A percentile compares a stretch with the other conserved stretches of the same genome.
Evolutionary conservation across 2,888 invertebrate species (phyloP).

Genomic region (Erynnis tages): DNA sequence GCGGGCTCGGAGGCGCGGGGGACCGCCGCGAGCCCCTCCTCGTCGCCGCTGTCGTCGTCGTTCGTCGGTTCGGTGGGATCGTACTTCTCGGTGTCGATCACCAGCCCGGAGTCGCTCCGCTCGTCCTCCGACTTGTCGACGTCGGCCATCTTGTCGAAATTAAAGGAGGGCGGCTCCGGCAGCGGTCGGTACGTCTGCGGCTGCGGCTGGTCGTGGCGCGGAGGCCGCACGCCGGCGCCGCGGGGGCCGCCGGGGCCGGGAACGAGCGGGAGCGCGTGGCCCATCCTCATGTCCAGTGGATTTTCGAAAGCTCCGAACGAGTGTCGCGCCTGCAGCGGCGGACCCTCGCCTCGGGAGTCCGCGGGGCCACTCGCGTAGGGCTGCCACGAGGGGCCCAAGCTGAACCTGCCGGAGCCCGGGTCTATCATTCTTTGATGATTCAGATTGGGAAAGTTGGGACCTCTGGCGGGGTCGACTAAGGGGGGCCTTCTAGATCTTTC

Average conservation of each 20-base stretch:
- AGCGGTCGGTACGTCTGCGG: conserved; percentile 46
- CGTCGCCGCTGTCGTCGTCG: conserved; percentile 64
- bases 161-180: conserved; percentile 60
- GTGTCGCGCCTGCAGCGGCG: conserved; percentile 42
- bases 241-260: conserved; percentile 70
- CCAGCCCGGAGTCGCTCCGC: conserved; percentile 79
- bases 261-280: conserved; percentile 34
- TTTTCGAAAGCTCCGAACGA: conserved; percentile 61
- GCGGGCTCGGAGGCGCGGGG: conserved; percentile 19
- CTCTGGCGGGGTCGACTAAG: conserved; percentile 32
- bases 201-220: conserved; percentile 33
- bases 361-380: conserved; percentile 36
- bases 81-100: conserved; percentile 82
- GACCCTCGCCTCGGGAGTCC: conserved; percentile 31
- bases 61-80: conserved; percentile 79
- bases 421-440: conserved; percentile 28
- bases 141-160: conserved; percentile 57
- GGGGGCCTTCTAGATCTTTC: conserved; percentile 35
- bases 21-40: conserved; percentile 27
- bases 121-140: conserved; percentile 72
- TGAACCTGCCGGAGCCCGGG: conserved; percentile 34
- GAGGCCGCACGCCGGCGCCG: conserved; percentile 83
- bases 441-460: conserved; percentile 29
- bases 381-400: conserved; percentile 44
- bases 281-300: conserved; percentile 64